Evolutionary conservation across 2,113 vertebrate species (phyloP).

Genomic region (Fukomys damarensis): DNA sequence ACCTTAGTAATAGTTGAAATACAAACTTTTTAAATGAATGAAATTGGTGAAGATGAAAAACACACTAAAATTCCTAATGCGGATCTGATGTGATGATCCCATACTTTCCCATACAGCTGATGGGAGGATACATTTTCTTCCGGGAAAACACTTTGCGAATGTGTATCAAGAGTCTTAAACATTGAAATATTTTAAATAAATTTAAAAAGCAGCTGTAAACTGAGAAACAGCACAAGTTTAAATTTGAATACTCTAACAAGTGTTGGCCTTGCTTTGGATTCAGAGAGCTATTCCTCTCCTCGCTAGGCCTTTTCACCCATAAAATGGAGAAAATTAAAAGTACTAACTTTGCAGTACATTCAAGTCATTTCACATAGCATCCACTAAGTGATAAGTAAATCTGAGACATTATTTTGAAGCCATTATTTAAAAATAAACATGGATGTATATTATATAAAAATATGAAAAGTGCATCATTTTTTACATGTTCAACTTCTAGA

Average conservation of each 20-base stretch:
- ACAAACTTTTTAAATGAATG: neutral
- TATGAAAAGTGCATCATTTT: constrained; percentile 23
- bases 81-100: neutral
- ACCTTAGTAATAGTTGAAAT: neutral
- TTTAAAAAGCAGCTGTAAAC: neutral
- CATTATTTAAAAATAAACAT: neutral
- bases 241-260: neutral
- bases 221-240: constrained; percentile 29
- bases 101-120: neutral
- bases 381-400: constrained; percentile 6
- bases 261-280: neutral
- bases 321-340: neutral
- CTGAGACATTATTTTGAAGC: neutral
- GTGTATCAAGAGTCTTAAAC: constrained; percentile 5
- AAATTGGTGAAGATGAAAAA: constrained; percentile 44
- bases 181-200: constrained; percentile 32
- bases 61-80: neutral
- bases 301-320: constrained; percentile 23
- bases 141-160: constrained; percentile 17
- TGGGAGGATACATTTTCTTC: neutral
- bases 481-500: neutral
- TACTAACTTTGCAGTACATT: neutral
- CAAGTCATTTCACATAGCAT: constrained; percentile 16
- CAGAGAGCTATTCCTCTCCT: neutral
- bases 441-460: neutral